phyloP scores from a whole-genome alignment of 2,888 invertebrate species.

The Ophioninae sp. region DNA sequence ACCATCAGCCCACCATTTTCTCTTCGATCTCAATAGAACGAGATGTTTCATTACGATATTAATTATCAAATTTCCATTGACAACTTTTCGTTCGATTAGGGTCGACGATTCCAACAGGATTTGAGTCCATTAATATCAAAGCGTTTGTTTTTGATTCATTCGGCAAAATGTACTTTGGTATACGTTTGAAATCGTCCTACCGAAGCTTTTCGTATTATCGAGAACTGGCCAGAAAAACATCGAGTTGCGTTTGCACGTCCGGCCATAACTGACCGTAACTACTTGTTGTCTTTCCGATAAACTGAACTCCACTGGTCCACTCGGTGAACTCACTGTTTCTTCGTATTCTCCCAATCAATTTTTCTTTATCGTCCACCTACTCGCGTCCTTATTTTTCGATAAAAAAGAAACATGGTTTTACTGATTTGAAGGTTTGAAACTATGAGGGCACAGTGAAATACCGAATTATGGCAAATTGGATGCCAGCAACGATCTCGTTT shows the following conservation, averaged over 20 bases:
- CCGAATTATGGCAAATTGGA: slow-evolving; percentile 24
- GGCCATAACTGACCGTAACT: background rate
- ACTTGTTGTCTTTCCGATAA: background rate
- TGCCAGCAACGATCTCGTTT: background rate
- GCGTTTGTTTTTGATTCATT: background rate
- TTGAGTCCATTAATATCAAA: slow-evolving; percentile 29
- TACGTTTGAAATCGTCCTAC: too few species aligned
- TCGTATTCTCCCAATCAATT: background rate
- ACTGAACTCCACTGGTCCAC: too few species aligned
- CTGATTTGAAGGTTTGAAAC: slow-evolving; percentile 3
- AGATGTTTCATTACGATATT: slow-evolving; percentile 33
- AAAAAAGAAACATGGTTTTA: slow-evolving; percentile 39
- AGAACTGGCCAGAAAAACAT: background rate
- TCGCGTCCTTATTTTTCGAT: slow-evolving; percentile 15
- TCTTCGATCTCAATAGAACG: slow-evolving; percentile 10
- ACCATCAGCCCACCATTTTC: background rate
- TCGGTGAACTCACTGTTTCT: too few species aligned
- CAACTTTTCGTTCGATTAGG: background rate
- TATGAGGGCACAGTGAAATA: too few species aligned
- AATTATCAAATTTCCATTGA: slow-evolving; percentile 25
- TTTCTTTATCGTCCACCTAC: slow-evolving; percentile 13
- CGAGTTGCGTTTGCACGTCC: too few species aligned
- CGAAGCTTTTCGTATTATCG: background rate
- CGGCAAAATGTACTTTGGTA: too few species aligned
- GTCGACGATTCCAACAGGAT: slow-evolving; percentile 19